phyloP scores from a whole-genome alignment of 2,113 vertebrate genomes.

The Ovis canadensis region DNA sequence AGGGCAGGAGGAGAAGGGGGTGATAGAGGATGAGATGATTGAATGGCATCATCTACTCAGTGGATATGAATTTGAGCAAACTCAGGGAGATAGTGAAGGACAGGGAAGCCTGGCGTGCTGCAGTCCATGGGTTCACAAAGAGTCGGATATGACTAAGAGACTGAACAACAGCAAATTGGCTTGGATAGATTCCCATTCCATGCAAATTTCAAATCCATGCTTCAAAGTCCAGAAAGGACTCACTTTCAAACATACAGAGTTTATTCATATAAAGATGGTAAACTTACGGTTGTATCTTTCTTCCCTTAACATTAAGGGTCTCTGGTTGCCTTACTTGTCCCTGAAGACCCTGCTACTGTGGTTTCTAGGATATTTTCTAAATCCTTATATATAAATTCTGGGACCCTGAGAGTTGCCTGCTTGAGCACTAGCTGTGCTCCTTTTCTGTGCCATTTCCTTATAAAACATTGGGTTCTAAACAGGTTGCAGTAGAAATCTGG shows the following conservation, averaged over 20 bases:
- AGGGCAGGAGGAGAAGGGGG: not conserved
- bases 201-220: not conserved
- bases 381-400: conserved; percentile 14
- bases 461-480: not conserved
- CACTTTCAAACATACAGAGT: not conserved
- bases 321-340: not conserved
- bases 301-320: not conserved
- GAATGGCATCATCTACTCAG: not conserved
- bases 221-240: not conserved
- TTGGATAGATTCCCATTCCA: not conserved
- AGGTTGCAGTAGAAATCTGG: not conserved
- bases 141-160: not conserved
- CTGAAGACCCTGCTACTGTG: not conserved
- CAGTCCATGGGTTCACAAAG: not conserved
- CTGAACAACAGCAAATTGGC: not conserved
- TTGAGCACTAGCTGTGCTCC: not conserved
- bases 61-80: not conserved
- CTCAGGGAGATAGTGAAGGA: not conserved
- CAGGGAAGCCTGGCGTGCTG: not conserved
- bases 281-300: not conserved
- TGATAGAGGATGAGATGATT: not conserved
- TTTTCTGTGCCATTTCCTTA: not conserved
- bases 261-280: not conserved
- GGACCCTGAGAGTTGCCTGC: not conserved
- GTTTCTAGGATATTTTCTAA: conserved; percentile 1